Conservation (phyloP, 1,140 invertebrate species). For the Brachionus asplanchnoidis region DNA sequence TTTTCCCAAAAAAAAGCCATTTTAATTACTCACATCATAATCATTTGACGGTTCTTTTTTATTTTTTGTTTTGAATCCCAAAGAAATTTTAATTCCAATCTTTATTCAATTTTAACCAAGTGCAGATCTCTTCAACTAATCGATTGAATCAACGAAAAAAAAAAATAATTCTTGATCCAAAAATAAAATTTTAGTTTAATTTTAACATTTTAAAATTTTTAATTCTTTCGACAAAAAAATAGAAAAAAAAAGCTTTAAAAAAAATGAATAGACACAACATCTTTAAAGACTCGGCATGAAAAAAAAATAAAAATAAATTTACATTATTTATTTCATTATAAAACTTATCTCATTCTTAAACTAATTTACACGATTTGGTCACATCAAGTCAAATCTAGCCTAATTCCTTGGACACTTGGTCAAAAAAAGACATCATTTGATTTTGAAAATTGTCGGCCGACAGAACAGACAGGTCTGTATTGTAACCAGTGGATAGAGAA, state of each 20-base stretch:
- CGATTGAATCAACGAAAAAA: no score
- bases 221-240: not conserved
- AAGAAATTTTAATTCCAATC: no score
- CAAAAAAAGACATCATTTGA: not conserved
- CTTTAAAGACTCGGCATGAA: not conserved
- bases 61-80: no score
- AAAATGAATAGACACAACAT: not conserved
- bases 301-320: not conserved
- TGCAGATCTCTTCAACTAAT: no score
- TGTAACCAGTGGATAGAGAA: not conserved
- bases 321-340: not conserved
- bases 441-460: conserved; percentile 11
- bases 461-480: not conserved
- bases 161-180: no score
- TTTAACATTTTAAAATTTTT: not conserved
- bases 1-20: no score
- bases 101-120: no score
- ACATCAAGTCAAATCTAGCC: not conserved
- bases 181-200: no score
- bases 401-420: not conserved
- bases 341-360: not conserved
- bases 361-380: not conserved
- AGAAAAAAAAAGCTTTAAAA: not conserved
- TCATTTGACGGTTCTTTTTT: no score
- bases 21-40: no score